A percentile compares a stretch with the other conserved stretches of the same genome.
phyloP scores from a whole-genome alignment of 2,888 invertebrate species.

The Eueremaeus valkanovi region DNA sequence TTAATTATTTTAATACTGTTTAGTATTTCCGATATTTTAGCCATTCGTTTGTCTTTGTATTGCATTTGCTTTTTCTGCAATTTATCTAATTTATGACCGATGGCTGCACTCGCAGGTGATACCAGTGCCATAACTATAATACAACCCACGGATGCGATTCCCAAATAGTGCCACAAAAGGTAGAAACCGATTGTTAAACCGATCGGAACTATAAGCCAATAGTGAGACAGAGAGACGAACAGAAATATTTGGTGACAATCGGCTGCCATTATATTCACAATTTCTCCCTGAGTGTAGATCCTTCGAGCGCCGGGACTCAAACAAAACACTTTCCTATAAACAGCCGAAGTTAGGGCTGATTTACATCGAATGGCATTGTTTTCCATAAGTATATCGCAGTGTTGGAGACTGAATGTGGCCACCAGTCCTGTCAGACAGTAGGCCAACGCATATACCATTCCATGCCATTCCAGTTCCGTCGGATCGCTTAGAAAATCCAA shows the following conservation, averaged over 20 bases:
- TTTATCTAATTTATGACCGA: slow-evolving; percentile 57
- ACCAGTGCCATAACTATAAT: slow-evolving; percentile 86
- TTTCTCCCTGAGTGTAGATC: slow-evolving; percentile 76
- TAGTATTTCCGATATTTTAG: slow-evolving; percentile 86
- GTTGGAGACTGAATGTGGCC: neutral
- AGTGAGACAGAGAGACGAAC: slow-evolving; percentile 75
- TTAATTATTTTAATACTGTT: slow-evolving; percentile 71
- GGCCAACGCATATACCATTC: neutral
- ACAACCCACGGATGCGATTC: slow-evolving; percentile 74
- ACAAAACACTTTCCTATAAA: slow-evolving; percentile 20
- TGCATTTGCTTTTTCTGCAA: slow-evolving; percentile 71
- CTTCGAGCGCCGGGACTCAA: slow-evolving; percentile 52
- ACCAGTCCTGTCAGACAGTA: neutral
- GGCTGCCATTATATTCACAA: slow-evolving; percentile 86
- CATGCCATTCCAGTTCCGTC: neutral
- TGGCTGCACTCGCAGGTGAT: slow-evolving; percentile 79
- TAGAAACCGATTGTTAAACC: slow-evolving; percentile 79
- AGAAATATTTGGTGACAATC: slow-evolving; percentile 70
- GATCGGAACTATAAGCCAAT: slow-evolving; percentile 75
- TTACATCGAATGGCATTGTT: neutral
- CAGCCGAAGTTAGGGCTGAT: neutral
- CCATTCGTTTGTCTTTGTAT: slow-evolving; percentile 85
- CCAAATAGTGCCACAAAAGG: slow-evolving; percentile 60
- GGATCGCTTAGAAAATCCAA: neutral
- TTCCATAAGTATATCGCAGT: neutral